These are phyloP conservation scores for Syrrhaptes paradoxus DNA, from an alignment of 2,113 vertebrate species.

Conservation along the genomic window DNA sequence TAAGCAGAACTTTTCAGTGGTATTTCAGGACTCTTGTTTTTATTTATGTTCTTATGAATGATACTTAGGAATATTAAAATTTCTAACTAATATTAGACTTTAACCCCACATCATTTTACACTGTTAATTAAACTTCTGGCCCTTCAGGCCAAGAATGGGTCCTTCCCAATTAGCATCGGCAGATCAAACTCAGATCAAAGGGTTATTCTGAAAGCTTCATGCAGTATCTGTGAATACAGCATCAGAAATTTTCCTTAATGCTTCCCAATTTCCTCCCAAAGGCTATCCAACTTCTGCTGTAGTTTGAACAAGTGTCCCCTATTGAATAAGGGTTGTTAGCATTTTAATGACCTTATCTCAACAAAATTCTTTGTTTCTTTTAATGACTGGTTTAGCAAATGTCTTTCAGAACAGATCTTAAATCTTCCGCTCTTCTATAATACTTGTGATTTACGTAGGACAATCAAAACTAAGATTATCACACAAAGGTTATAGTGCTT, in stretches of 20 bases:
- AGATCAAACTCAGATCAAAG: not conserved
- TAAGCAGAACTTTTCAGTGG: not conserved
- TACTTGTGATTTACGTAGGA: not conserved
- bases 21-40: not conserved
- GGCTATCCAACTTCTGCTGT: not conserved
- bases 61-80: not conserved
- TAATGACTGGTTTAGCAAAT: not conserved
- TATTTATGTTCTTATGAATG: not conserved
- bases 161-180: not conserved
- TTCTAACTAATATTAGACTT: not conserved
- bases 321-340: not conserved
- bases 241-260: not conserved
- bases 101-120: not conserved
- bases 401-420: not conserved
- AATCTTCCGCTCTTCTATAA: not conserved
- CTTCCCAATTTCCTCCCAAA: not conserved
- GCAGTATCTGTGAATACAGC: not conserved
- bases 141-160: not conserved
- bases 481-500: not conserved
- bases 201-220: not conserved
- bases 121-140: conserved; percentile 29
- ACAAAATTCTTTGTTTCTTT: not conserved
- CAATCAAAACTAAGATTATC: not conserved
- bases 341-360: conserved; percentile 4
- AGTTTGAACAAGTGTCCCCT: not conserved